Evolutionary conservation across 2,797 vertebrate species (phyloP), one percentile per base, ranked within the genome.

Genomic region (Thunnus albacares): DNA sequence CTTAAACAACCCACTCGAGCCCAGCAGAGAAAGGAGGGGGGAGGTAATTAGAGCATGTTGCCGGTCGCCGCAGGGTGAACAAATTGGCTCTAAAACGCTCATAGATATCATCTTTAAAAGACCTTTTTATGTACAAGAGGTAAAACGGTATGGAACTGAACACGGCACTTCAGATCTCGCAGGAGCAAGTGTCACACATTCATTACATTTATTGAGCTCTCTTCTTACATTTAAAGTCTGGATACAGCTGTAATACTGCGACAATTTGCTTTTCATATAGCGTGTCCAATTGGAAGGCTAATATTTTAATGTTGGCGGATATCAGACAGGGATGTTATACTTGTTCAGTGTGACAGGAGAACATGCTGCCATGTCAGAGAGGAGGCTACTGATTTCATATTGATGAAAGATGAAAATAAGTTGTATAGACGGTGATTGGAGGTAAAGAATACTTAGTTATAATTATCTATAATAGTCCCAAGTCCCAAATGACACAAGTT

Each of bases 51-150:
- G 94, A 94, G 92, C 93, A 93, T 91, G 94, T 96, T 94, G 93
- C 94, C 90, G 93, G 96, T 91, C 87, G 90, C 93, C 88, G 77
- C 94, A 90, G 89, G 94, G 94, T 95, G 94, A 96, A 95, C 94
- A 96, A 90, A 95, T 95, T 92, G 91, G 88, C 93, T 93, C 87
- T 92, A 93, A 93, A 93, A 93, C 62, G 83, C 92, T 95, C 94
- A 89, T 92, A 96, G 95, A 95, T 95, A 98, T 97, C 96, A 96
- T 96, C 96, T 97, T 97, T 95, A 97, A 98, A 97, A 97, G 96
- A 91, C 84, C 90, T 92, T 92, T 91, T 94, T 93, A 96, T 93
- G 94, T 94, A 90, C 90, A 71, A 79, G 88, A 90, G 89, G 85
- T 81, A 89, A 87, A 83, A 77, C 41, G 22, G 90, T 87, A 92